Base-by-base conservation (phyloP, 2,888 invertebrate species). In the Agelastica alni region DNA sequence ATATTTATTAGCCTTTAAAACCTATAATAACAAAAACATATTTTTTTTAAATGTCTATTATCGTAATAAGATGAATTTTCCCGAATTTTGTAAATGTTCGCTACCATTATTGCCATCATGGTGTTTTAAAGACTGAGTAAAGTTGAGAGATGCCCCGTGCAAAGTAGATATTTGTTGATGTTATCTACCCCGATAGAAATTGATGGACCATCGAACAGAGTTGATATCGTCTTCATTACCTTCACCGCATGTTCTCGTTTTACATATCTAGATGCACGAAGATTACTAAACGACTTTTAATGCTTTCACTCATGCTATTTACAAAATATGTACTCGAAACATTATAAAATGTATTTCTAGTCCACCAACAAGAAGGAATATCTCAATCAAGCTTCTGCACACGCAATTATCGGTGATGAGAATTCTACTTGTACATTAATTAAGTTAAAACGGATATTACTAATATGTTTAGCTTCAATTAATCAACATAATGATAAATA, bases 251-350 rank as follows among this genome's bases (percentile, higher is more conserved):
- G 75, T 70, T 74, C 72, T 69, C 74, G 72, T 73, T 76, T 75
- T 75, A 76, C 76, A 75, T 75, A 75, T 73, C 75, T 70, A 71
- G 75, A 75, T 75, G 74, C 74, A 75, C 75, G 76, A 73, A 72
- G 74, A 75, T 75, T 71, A 70, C 73, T 71, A 72, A 73, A 70
- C 71, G 73, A 73, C 71, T 72, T 73, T 75, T 74, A 75, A 75
- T 75, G 73, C 72, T 63, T 67, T 71, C 74, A 71, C 73, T 74
- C 74, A 72, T 74, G 75, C 74, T 73, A 74, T 74, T 72, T 71
- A 71, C 72, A 67, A 74, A 74, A 73, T 75, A 74, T 74, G 71
- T 54, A 53, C 59, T 56, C 57, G 54, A 56, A 41, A 37, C 46
- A 60, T 60, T 60, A 64, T 67, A 67, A 66, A 65, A 65, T 62